Base-by-base conservation (phyloP, 2,888 invertebrate species). In the Cetonia aurata region DNA sequence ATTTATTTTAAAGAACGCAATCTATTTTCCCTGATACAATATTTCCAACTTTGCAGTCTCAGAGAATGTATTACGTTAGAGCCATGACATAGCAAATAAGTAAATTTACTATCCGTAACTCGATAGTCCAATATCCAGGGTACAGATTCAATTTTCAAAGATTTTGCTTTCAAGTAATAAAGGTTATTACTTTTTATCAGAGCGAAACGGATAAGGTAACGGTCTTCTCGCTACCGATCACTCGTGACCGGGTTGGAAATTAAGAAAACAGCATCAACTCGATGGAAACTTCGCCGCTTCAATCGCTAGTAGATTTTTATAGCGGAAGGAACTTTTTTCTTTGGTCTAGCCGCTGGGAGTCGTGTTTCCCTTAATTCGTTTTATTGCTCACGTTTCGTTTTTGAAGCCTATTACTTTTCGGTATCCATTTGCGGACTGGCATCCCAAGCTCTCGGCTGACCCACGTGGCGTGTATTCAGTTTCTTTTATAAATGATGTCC, bases 371-470 rank as follows among this genome's bases (percentile, higher is more conserved):
- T 62, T 62, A 62, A 50, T 62, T 62, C 62, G 48, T 62, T 62
- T 62, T 62, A 62, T 62, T 62, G 50, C 48, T 62, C 62, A 62
- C 62, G 62, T 62, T 62, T 25, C 62, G 48, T 62, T 62, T 50
- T 50, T 62, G 62, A 62, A 62, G 33, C 4, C 62, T 33, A 33
- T 33, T 62, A 62, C 62, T 62, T 62, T 62, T 50, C 50, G 33
- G 62, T n/a, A 62, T 62, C 62, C 62, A 62, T 62, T 62, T 62
- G 15, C 62, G 37, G 62, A 62, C 50, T 50, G 17, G 33, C 37
- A 10, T 13, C 37, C 15, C 62, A 48, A 33, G 31, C 62, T 37
- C 17, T 50, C 50, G 10, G 48, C 37, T 13, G 37, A 62, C 62
- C 17, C 50, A 62, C 62, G 62, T 62, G 62, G 50, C 50, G 33